Base-by-base conservation (phyloP, 2,888 invertebrate species). In the Tenthredo distinguenda region DNA sequence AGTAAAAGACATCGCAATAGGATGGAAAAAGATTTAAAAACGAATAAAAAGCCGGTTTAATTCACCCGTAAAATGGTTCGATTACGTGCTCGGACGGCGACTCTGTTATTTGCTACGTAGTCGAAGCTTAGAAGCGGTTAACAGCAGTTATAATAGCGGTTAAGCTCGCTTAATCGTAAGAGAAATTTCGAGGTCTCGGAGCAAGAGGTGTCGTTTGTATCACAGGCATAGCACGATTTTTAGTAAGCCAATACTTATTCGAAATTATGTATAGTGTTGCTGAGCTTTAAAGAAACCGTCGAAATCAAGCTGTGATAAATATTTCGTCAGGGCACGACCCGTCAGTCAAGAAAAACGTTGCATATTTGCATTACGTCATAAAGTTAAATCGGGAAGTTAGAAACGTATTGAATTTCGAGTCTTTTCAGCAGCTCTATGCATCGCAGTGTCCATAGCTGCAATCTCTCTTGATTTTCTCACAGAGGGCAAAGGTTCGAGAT, bases 51-150 rank as follows among this genome's bases (percentile, higher is more conserved):
- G 81, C 37, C 62, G 81, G 58, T 81, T 62, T 81, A 81, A 81
- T 81, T 81, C 58, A 37, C 62, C 81, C 81, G 81, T 81, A 81
- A 81, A 81, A 81, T 81, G 40, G 81, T 81, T 40, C 81, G 81
- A 81, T 81, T 81, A 81, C 81, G 81, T 81, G 81, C 62, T 62
- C 40, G 58, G 26, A 81, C 40, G 40, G 21, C 21, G 62, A 62
- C 37, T 81, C 81, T 81, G 58, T 81, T 58, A 62, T 81, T 62
- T 62, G 81, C 81, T 62, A 62, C 62, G 62, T 81, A 81, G 81
- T 62, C 37, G 81, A 7, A 62, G 77, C 47, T 77, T 55, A 77
- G 50, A 9, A 81, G 62, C 81, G 77, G 50, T 50, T 76, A 50
- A 50, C 55, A 62, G 37, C 62, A 62, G 37, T 62, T 81, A 37